Conservation (phyloP, 2,113 vertebrate species). For the Psittacula cyanocephala region DNA sequence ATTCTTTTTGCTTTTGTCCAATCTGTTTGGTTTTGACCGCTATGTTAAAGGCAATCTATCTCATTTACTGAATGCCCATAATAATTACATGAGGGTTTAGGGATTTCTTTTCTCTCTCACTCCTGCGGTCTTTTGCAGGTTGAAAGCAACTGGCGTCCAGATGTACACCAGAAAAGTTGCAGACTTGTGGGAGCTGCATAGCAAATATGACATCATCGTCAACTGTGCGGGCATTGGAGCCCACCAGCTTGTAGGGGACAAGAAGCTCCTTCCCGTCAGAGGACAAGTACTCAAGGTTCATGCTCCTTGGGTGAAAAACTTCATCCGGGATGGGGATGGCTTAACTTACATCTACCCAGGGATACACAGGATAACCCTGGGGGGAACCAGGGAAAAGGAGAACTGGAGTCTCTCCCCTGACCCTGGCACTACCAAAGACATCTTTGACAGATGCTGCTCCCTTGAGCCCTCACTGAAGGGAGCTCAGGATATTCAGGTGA, state of each 20-base stretch:
- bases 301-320: conserved; percentile 92
- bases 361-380: conserved; percentile 74
- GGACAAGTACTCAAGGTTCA: conserved; percentile 88
- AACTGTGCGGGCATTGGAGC: conserved; percentile 91
- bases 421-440: conserved; percentile 64
- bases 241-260: conserved; percentile 74
- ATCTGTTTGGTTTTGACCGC: neutral
- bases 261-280: conserved; percentile 75
- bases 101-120: neutral
- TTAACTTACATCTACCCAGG: conserved; percentile 90
- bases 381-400: conserved; percentile 83
- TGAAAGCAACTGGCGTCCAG: conserved; percentile 76
- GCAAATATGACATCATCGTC: conserved; percentile 80
- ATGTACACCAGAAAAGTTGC: conserved; percentile 73
- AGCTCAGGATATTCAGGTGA: conserved; percentile 67
- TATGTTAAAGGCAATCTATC: neutral
- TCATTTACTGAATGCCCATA: neutral
- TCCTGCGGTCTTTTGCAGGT: conserved; percentile 46
- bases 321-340: conserved; percentile 83
- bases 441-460: conserved; percentile 80
- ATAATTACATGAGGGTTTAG: neutral
- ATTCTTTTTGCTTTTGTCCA: neutral
- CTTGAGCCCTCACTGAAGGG: conserved; percentile 83
- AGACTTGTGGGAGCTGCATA: conserved; percentile 80
- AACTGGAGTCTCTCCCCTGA: conserved; percentile 81